Conservation (phyloP, 2,797 vertebrate species). For the Alfaro cultratus region DNA sequence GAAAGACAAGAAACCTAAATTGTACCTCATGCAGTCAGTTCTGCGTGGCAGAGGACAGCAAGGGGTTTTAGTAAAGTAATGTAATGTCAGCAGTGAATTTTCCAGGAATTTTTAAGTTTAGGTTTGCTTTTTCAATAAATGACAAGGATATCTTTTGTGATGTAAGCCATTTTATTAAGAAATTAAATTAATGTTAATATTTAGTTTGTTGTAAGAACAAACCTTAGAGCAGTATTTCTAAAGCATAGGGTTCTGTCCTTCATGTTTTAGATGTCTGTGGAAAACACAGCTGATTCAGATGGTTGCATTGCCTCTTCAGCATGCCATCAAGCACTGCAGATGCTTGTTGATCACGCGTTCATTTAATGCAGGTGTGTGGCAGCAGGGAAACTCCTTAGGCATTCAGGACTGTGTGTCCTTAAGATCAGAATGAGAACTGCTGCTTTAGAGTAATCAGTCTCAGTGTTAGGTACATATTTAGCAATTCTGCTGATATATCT, state of each 20-base stretch:
- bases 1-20: background rate
- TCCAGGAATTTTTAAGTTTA: background rate
- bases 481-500: background rate
- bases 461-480: background rate
- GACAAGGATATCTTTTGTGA: background rate
- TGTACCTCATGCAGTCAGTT: background rate
- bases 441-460: background rate
- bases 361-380: background rate
- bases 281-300: background rate
- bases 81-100: background rate
- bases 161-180: background rate
- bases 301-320: background rate
- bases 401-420: background rate
- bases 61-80: background rate
- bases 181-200: background rate
- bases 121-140: background rate
- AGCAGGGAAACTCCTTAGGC: background rate
- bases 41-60: background rate
- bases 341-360: background rate
- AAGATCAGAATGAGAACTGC: background rate
- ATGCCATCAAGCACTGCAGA: background rate
- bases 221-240: background rate
- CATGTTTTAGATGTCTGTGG: background rate
- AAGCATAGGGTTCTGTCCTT: background rate
- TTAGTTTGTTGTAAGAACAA: background rate